phyloP scores from a whole-genome alignment of 2,797 vertebrate species.

The Limnodromus scolopaceus region DNA sequence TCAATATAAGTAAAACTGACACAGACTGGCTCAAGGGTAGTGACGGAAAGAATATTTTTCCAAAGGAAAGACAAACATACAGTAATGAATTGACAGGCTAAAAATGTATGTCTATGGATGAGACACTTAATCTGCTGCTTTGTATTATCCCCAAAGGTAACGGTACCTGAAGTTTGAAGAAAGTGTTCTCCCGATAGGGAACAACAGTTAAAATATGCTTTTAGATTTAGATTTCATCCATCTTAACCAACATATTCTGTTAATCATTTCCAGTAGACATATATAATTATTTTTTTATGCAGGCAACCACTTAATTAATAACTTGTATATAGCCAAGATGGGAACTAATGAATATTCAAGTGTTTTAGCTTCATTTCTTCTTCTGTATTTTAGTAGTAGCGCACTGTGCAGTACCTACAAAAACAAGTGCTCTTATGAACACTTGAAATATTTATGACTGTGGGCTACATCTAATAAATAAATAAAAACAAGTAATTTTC shows the following conservation, averaged over 20 bases:
- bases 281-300: background rate
- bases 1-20: background rate
- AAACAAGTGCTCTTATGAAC: background rate
- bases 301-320: background rate
- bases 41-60: background rate
- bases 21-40: background rate
- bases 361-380: background rate
- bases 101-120: background rate
- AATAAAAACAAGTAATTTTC: background rate
- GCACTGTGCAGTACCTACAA: background rate
- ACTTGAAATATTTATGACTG: constrained; percentile 7
- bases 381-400: background rate
- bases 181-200: background rate
- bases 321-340: background rate
- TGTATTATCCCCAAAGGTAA: background rate
- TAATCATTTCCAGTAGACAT: background rate
- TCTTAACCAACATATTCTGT: background rate
- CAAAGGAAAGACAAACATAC: background rate
- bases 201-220: background rate
- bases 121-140: background rate
- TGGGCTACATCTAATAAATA: background rate
- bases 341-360: background rate
- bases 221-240: background rate
- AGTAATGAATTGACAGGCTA: background rate
- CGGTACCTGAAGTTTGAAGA: background rate